These are phyloP conservation scores for Malachius bipustulatus DNA, from an alignment of 2,888 invertebrate genomes.

Conservation along the genomic window DNA sequence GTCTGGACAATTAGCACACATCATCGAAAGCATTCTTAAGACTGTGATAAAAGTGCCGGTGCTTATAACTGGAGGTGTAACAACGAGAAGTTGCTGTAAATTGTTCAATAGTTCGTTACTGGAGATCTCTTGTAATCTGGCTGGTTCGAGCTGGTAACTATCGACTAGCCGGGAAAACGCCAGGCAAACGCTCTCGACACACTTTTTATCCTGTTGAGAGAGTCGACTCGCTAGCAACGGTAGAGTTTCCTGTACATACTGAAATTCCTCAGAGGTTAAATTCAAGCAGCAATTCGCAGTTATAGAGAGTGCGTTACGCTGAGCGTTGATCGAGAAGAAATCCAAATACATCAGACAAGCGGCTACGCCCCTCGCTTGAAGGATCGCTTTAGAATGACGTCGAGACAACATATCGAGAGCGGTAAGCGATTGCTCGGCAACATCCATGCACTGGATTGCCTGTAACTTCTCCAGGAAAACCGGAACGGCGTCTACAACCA, in stretches of 20 bases:
- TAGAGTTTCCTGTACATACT: constrained; percentile 79
- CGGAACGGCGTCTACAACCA: constrained; percentile 94
- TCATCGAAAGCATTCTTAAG: constrained; percentile 87
- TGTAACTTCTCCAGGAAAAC: constrained; percentile 94
- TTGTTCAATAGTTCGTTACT: constrained; percentile 84
- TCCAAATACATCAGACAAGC: constrained; percentile 95
- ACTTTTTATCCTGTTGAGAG: constrained; percentile 90
- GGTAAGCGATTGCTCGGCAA: constrained; percentile 95
- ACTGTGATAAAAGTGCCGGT: constrained; percentile 94
- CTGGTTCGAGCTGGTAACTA: constrained; percentile 86
- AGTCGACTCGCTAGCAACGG: constrained; percentile 69
- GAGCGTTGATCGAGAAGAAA: constrained; percentile 97
- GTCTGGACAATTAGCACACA: constrained; percentile 92
- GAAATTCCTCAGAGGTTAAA: constrained; percentile 87
- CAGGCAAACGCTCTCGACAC: constrained; percentile 92
- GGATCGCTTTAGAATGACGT: constrained; percentile 90
- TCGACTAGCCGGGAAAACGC: constrained; percentile 95
- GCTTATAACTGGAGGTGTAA: constrained; percentile 90
- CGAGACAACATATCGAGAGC: constrained; percentile 95
- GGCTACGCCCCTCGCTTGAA: constrained; percentile 94
- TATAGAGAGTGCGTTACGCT: constrained; percentile 89
- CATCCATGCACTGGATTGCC: constrained; percentile 99
- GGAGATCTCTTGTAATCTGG: constrained; percentile 86
- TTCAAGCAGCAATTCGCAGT: constrained; percentile 97
- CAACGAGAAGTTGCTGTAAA: constrained; percentile 84